Evolutionary conservation across 2,113 vertebrate genomes (phyloP).

Genomic region (Podarcis muralis): DNA sequence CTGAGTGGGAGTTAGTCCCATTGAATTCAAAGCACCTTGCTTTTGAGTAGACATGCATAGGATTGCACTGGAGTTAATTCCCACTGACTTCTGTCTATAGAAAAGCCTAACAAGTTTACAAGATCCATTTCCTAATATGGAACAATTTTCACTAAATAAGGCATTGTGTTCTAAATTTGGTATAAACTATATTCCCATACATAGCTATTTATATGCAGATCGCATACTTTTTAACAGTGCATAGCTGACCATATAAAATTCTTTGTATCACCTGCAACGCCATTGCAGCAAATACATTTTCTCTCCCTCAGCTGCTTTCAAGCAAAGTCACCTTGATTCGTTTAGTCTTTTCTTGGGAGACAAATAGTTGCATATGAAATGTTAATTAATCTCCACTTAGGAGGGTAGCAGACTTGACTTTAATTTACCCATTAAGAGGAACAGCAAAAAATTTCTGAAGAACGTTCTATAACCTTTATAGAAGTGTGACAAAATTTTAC

Average conservation of each 20-base stretch:
- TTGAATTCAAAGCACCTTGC: background rate
- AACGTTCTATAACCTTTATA: constrained; percentile 32
- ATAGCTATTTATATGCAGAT: background rate
- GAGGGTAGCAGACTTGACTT: constrained; percentile 40
- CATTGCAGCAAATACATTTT: constrained; percentile 23
- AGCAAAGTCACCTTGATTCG: constrained; percentile 69
- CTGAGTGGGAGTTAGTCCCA: background rate
- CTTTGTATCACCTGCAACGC: constrained; percentile 37
- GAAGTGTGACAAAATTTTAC: constrained; percentile 32
- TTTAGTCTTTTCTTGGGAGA: constrained; percentile 62
- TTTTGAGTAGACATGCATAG: background rate
- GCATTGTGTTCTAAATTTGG: background rate
- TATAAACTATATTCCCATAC: background rate
- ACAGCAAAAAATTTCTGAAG: constrained; percentile 47
- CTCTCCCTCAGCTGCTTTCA: constrained; percentile 32
- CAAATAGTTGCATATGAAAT: constrained; percentile 62
- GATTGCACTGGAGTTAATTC: background rate
- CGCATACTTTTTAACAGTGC: constrained; percentile 51
- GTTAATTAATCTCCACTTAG: constrained; percentile 69
- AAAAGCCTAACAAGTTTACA: background rate
- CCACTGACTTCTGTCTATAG: background rate
- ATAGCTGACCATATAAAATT: constrained; percentile 31
- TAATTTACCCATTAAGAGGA: constrained; percentile 54
- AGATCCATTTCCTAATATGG: background rate
- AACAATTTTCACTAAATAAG: background rate